phyloP scores from a whole-genome alignment of 2,888 invertebrate species.

The Horisme vitalbata region DNA sequence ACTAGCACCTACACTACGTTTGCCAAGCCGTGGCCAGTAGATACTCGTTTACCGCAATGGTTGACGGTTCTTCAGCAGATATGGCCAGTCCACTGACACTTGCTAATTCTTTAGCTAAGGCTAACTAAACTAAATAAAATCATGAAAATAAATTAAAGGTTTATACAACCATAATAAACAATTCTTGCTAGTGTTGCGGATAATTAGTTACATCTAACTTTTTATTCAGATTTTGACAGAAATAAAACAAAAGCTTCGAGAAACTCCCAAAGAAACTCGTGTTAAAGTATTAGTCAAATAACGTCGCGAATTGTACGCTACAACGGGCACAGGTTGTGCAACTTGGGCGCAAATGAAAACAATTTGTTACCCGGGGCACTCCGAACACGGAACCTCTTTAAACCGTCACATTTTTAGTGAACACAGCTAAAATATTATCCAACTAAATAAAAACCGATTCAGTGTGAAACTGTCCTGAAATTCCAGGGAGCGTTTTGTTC shows the following conservation, averaged over 20 bases:
- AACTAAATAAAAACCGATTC: conserved; percentile 50
- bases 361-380: conserved; percentile 53
- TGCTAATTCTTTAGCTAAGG: too few relatives aligned
- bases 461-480: conserved; percentile 38
- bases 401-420: conserved; percentile 43
- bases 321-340: conserved; percentile 44
- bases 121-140: too few relatives aligned
- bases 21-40: too few relatives aligned
- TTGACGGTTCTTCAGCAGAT: too few relatives aligned
- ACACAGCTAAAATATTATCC: conserved; percentile 48
- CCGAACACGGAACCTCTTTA: conserved; percentile 48
- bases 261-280: conserved; percentile 16
- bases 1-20: too few relatives aligned
- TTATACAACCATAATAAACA: too few relatives aligned
- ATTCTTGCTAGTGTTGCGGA: too few relatives aligned
- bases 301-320: conserved; percentile 36
- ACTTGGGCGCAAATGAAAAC: conserved; percentile 58
- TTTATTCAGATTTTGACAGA: too few relatives aligned
- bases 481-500: conserved; percentile 38
- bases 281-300: conserved; percentile 34
- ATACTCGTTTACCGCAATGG: too few relatives aligned
- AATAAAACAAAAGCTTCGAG: conserved; percentile 3
- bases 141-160: too few relatives aligned
- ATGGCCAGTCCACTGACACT: too few relatives aligned
- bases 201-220: too few relatives aligned